Evolutionary conservation across 2,888 invertebrate species (phyloP).

Genomic region (Nomada goodeniana): DNA sequence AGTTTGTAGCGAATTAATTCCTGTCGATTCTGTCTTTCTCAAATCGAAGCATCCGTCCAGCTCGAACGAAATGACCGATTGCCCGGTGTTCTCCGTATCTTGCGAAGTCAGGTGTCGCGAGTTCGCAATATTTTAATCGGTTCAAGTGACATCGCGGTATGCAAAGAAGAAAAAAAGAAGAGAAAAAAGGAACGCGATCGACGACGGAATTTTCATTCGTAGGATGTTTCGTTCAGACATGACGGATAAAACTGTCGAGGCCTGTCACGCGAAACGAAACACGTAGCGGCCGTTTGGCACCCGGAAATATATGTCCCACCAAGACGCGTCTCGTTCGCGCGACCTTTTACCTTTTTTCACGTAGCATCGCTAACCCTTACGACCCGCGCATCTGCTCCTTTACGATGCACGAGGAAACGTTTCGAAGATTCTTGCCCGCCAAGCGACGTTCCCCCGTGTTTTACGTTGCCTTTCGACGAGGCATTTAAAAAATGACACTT

Average conservation of each 20-base stretch:
- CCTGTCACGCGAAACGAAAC: conserved; percentile 36
- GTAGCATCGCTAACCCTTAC: neutral
- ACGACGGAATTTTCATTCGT: conserved; percentile 36
- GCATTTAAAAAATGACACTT: no score
- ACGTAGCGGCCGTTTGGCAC: conserved; percentile 36
- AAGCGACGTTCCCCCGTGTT: neutral
- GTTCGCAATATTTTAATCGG: conserved; percentile 25
- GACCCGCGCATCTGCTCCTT: conserved; percentile 8
- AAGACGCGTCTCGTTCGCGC: conserved; percentile 3
- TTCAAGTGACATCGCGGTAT: neutral
- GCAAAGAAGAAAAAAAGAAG: neutral
- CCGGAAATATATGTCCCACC: conserved; percentile 30
- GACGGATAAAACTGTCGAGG: conserved; percentile 49
- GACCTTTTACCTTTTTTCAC: conserved; percentile 9
- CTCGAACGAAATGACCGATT: neutral
- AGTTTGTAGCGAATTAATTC: no score
- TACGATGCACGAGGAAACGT: neutral
- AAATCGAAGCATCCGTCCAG: no score
- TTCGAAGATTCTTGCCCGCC: neutral
- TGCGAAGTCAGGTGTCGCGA: conserved; percentile 28
- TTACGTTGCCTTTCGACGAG: neutral
- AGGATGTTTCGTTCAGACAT: conserved; percentile 35
- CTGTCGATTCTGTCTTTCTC: no score
- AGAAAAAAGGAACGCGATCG: conserved; percentile 23
- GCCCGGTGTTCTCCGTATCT: conserved; percentile 17